Base-by-base conservation (phyloP, 2,888 invertebrate genomes). In the Scaeva pyrastri region DNA sequence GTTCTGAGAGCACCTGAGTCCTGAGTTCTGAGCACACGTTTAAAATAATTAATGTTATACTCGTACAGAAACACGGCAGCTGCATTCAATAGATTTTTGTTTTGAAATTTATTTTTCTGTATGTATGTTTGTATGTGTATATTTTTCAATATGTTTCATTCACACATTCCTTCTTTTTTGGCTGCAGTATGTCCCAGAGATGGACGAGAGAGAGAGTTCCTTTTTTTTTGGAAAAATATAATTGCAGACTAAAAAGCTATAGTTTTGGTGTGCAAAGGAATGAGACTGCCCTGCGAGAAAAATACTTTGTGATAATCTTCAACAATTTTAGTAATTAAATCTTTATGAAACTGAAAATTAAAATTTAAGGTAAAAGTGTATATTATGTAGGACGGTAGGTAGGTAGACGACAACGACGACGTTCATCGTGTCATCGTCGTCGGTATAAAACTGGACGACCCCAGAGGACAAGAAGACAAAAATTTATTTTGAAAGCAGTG, bases 311-410 rank as follows among this genome's bases (percentile, higher is more conserved):
- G 23, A 52, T 52, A 52, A 52, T 52, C 50, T 52, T 39, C 23
- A 48, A 52, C 16, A 72, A 71, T 60, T 81, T 75, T 16, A 75
- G 75, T 81, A 75, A 81, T 75, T 75, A 75, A 70, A 71, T 74
- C 60, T 52, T 80, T 80, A 60, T 74, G 68, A 52, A 62, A 74
- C 70, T 80, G 68, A 60, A 74, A 73, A 60, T 66, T 73, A 58
- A 23, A 66, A 66, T 73, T 66, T 31, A 19, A 31, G 2, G 19
- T 43, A 26, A 1, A 26, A 7, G 26, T 6, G 26, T 26, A 26
- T 26, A 26, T n/a, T n/a, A n/a, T n/a, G 26, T 1, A 6, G 7
- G 26, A 26, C 7, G 26, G 26, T 26, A 6, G 26, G 26, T 26
- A 6, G 26, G 4, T 6, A 26, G 5, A 26, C 4, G 5, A 7